phyloP scores from a whole-genome alignment of 35 echinoderm and acorn worm genomes.

The Ophioderma brevispina region DNA sequence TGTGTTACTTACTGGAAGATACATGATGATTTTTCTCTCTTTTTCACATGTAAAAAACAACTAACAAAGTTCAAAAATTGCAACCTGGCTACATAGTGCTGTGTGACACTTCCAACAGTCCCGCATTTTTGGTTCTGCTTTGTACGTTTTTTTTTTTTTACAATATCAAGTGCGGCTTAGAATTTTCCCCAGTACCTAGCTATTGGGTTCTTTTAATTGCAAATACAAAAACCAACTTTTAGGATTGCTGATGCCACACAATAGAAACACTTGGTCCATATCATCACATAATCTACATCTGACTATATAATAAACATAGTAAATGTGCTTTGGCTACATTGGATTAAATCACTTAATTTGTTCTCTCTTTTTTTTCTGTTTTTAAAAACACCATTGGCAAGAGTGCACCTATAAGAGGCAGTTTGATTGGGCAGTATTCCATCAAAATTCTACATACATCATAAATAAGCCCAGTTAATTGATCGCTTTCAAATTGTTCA shows the following conservation, averaged over 20 bases:
- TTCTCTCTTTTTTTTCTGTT: neutral
- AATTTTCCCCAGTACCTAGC: too few relatives aligned
- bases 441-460: neutral
- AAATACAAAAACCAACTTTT: too few relatives aligned
- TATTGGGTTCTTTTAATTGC: too few relatives aligned
- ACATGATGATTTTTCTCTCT: neutral
- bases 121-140: too few relatives aligned
- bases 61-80: neutral
- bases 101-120: too few relatives aligned
- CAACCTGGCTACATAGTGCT: too few relatives aligned
- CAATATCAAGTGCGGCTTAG: too few relatives aligned
- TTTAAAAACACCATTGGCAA: neutral
- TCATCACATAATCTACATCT: neutral
- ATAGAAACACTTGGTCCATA: constrained; percentile 9
- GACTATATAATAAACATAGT: neutral
- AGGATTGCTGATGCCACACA: neutral
- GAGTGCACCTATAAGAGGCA: neutral
- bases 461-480: too few relatives aligned
- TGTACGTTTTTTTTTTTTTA: too few relatives aligned
- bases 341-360: neutral
- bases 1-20: neutral
- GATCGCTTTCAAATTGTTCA: too few relatives aligned
- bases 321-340: neutral
- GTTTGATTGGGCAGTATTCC: neutral
- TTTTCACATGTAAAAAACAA: neutral